Conservation (phyloP, 2,797 vertebrate species). For the Enteromius treurensis region DNA sequence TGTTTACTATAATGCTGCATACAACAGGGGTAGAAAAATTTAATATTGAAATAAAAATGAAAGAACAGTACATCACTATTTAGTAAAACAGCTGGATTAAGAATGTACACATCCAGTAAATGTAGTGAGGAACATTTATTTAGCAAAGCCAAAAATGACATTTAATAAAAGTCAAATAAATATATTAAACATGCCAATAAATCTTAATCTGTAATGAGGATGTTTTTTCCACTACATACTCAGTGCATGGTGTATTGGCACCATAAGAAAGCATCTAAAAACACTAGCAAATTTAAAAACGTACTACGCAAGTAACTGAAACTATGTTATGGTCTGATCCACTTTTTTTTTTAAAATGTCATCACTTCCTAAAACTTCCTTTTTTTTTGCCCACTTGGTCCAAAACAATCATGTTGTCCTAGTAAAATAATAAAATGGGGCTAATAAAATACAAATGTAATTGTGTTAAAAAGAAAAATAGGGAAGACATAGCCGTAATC, state of each 20-base stretch:
- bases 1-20: neutral
- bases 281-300: neutral
- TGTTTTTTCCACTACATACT: conserved; percentile 8
- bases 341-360: conserved; percentile 39
- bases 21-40: neutral
- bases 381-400: conserved; percentile 20
- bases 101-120: conserved; percentile 26
- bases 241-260: conserved; percentile 32
- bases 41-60: neutral
- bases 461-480: neutral
- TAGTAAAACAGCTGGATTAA: conserved; percentile 38
- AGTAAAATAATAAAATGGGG: conserved; percentile 6
- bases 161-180: conserved; percentile 72
- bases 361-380: neutral
- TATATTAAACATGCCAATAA: conserved; percentile 55
- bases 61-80: neutral
- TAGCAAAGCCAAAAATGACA: conserved; percentile 74
- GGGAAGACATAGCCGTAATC: neutral
- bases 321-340: conserved; percentile 36
- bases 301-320: conserved; percentile 21
- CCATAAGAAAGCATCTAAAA: neutral
- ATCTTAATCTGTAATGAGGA: conserved; percentile 36
- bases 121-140: conserved; percentile 69
- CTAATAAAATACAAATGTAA: neutral
- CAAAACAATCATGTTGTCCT: conserved; percentile 21